A percentile compares a stretch with the other conserved stretches of the same genome.
phyloP scores from a whole-genome alignment of 2,797 vertebrate species.

The Gallinago nigripennis region DNA sequence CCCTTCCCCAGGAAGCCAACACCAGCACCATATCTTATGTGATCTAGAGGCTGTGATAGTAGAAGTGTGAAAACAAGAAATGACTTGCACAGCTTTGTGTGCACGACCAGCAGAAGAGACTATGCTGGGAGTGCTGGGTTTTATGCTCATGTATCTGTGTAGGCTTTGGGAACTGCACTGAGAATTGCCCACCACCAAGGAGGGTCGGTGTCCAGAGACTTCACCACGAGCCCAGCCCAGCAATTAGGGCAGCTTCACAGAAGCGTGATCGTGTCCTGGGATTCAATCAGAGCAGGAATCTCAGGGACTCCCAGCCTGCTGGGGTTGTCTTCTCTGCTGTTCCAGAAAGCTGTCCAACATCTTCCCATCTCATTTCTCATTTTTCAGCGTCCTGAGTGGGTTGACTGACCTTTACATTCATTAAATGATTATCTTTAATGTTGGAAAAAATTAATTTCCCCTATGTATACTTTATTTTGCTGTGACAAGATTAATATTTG shows the following conservation, averaged over 20 bases:
- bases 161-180: neutral
- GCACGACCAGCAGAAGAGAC: neutral
- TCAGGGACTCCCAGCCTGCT: fast-evolving
- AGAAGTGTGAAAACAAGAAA: neutral
- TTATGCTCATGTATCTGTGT: neutral
- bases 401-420: neutral
- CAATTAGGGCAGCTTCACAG: neutral
- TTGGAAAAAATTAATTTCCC: neutral
- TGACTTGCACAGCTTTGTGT: neutral
- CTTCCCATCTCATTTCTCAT: neutral
- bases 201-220: neutral
- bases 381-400: neutral
- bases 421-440: neutral
- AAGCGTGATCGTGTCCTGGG: fast-evolving
- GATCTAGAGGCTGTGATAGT: neutral
- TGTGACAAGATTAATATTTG: neutral
- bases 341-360: neutral
- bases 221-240: neutral
- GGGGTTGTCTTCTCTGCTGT: neutral
- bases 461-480: neutral
- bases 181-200: neutral
- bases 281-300: neutral
- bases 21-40: neutral
- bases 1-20: neutral
- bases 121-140: neutral